phyloP scores from a whole-genome alignment of 2,113 vertebrate genomes.

The Callipepla squamata region DNA sequence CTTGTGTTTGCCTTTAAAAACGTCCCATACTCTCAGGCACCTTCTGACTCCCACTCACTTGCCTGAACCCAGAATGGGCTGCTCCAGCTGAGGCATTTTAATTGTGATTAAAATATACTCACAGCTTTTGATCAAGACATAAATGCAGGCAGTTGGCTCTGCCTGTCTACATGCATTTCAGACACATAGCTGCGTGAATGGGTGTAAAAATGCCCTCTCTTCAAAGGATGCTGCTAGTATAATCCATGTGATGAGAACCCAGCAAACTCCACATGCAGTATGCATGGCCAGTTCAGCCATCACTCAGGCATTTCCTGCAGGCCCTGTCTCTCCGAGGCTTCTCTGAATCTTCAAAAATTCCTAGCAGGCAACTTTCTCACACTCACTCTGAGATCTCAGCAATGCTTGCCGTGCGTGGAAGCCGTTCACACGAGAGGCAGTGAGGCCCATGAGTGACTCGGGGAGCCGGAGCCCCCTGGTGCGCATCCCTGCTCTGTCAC shows the following conservation, averaged over 20 bases:
- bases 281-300: background rate
- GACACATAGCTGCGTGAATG: slow-evolving; percentile 6
- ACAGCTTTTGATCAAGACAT: slow-evolving; percentile 49
- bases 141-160: slow-evolving; percentile 30
- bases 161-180: background rate
- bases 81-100: background rate
- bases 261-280: background rate
- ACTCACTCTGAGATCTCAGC: background rate
- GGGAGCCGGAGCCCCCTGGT: background rate
- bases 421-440: background rate
- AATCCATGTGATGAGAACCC: background rate
- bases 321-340: background rate
- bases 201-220: background rate
- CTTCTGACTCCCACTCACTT: slow-evolving; percentile 40
- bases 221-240: background rate
- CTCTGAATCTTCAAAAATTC: background rate
- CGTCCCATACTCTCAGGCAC: slow-evolving; percentile 5
- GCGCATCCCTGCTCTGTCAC: background rate
- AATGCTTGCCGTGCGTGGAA: background rate
- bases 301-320: slow-evolving; percentile 9
- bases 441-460: background rate
- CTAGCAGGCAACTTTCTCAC: background rate
- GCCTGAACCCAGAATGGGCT: slow-evolving; percentile 8
- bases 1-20: slow-evolving; percentile 9
- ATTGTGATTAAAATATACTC: slow-evolving; percentile 42